A percentile compares a stretch with the other conserved stretches of the same genome.
phyloP scores from a whole-genome alignment of 92 coral and sea anemone species.

The Plumapathes pennacea region DNA sequence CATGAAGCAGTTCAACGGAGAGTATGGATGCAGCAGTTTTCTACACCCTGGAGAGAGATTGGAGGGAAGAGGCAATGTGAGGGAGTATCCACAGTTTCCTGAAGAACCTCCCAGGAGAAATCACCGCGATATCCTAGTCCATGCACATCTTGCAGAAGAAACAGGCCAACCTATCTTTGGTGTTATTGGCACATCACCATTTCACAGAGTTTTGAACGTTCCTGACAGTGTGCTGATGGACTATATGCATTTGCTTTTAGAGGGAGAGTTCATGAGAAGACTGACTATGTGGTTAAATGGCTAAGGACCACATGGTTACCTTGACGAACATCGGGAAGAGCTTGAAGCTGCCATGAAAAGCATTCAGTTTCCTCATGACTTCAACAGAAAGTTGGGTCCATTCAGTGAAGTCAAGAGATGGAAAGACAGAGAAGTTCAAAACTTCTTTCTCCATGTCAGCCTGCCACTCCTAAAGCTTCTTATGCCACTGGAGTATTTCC shows the following conservation, averaged over 20 bases:
- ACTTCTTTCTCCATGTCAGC: slow-evolving; percentile 9
- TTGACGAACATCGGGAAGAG: background rate
- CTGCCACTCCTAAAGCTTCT: slow-evolving; percentile 6
- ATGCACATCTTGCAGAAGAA: background rate
- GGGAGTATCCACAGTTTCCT: background rate
- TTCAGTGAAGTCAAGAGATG: slow-evolving; percentile 4
- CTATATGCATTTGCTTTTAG: slow-evolving; percentile 28
- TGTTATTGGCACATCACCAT: slow-evolving; percentile 45
- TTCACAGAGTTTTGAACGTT: slow-evolving; percentile 9
- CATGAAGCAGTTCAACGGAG: slow-evolving; percentile 5
- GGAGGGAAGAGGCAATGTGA: background rate
- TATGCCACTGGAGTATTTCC: background rate
- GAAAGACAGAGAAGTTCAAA: slow-evolving; percentile 11
- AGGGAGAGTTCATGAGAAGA: slow-evolving; percentile 20
- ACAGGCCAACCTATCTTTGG: slow-evolving; percentile 36
- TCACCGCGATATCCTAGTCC: background rate
- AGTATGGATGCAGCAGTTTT: background rate
- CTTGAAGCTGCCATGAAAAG: background rate
- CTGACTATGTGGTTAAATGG: slow-evolving; percentile 11
- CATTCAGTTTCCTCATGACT: slow-evolving; percentile 12
- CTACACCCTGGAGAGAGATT: slow-evolving; percentile 7
- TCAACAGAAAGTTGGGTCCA: slow-evolving; percentile 6
- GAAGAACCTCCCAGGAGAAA: background rate
- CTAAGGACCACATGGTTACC: background rate
- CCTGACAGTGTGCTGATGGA: slow-evolving; percentile 13